phyloP scores from a whole-genome alignment of 1,140 invertebrate species.

The Phocides pigmalion region DNA sequence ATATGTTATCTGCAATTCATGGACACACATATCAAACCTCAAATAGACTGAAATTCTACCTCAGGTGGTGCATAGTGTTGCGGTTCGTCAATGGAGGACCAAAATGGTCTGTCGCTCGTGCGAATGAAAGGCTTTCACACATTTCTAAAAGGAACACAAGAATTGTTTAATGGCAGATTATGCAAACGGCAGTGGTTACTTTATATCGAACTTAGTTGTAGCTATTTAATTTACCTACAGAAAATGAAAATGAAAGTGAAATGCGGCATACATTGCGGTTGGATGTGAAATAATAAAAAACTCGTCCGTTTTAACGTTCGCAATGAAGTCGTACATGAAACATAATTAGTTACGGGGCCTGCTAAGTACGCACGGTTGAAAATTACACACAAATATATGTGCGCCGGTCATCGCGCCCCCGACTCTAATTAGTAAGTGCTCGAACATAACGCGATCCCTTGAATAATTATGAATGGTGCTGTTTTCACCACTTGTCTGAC shows the following conservation, averaged over 20 bases:
- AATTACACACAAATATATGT: slow-evolving; percentile 5
- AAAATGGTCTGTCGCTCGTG: too few relatives aligned
- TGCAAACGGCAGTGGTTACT: too few relatives aligned
- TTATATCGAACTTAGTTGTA: too few relatives aligned
- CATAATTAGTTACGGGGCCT: slow-evolving; percentile 5
- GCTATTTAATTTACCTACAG: not conserved
- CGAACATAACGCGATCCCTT: slow-evolving; percentile 19
- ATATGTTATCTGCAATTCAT: too few relatives aligned
- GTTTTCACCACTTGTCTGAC: not conserved
- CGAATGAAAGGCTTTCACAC: too few relatives aligned
- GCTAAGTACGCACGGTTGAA: slow-evolving; percentile 20
- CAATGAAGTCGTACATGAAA: slow-evolving; percentile 20
- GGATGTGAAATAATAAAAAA: not conserved
- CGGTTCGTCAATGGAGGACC: too few relatives aligned
- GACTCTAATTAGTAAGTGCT: slow-evolving; percentile 26
- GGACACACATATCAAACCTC: too few relatives aligned
- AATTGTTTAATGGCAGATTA: too few relatives aligned
- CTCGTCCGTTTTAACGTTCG: slow-evolving; percentile 2
- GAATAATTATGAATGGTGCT: slow-evolving; percentile 19
- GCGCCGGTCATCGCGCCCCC: slow-evolving; percentile 11
- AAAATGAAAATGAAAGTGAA: not conserved
- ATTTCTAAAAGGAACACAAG: too few relatives aligned
- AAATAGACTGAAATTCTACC: too few relatives aligned
- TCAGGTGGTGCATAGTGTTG: too few relatives aligned
- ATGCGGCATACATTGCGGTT: not conserved